These are phyloP conservation scores for Leucoptera coffeella DNA, from an alignment of 2,888 invertebrate genomes.

Conservation along the genomic window DNA sequence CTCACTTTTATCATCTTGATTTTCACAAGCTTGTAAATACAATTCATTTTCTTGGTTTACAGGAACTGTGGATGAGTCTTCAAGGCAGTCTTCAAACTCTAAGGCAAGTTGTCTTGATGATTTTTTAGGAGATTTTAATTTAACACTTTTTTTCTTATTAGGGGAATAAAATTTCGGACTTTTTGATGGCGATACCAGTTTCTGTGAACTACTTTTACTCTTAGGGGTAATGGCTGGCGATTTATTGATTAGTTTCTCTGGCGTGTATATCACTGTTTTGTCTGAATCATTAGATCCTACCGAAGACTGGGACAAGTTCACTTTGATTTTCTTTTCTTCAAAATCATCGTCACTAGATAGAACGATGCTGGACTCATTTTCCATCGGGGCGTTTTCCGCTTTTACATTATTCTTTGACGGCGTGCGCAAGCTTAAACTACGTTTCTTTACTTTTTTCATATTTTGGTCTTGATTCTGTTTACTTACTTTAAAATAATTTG, in stretches of 20 bases:
- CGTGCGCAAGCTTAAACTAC: neutral
- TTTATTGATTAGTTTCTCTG: neutral
- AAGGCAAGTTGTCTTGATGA: slow-evolving; percentile 17
- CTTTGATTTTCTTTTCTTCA: neutral
- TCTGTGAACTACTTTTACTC: no score
- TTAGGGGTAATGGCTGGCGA: no score
- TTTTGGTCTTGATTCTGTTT: neutral
- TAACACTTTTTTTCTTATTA: slow-evolving; percentile 10
- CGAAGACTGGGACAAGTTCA: neutral
- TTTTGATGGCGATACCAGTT: slow-evolving; percentile 3
- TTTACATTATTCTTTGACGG: neutral
- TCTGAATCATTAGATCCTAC: neutral
- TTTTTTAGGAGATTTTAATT: slow-evolving; percentile 12
- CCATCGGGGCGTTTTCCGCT: neutral
- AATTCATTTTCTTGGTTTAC: slow-evolving; percentile 7
- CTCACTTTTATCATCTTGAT: slow-evolving; percentile 35
- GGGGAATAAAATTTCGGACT: slow-evolving; percentile 5
- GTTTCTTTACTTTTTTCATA: neutral
- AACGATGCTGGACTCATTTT: neutral
- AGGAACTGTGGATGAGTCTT: no score
- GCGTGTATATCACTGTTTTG: neutral
- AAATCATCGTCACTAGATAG: slow-evolving; percentile 3
- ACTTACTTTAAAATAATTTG: slow-evolving; percentile 1
- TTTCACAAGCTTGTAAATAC: slow-evolving; percentile 11
- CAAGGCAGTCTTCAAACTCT: slow-evolving; percentile 6